A percentile compares a stretch with the other conserved stretches of the same genome.
phyloP scores from a whole-genome alignment of 2,113 vertebrate species.

The Oncorhynchus gorbuscha region DNA sequence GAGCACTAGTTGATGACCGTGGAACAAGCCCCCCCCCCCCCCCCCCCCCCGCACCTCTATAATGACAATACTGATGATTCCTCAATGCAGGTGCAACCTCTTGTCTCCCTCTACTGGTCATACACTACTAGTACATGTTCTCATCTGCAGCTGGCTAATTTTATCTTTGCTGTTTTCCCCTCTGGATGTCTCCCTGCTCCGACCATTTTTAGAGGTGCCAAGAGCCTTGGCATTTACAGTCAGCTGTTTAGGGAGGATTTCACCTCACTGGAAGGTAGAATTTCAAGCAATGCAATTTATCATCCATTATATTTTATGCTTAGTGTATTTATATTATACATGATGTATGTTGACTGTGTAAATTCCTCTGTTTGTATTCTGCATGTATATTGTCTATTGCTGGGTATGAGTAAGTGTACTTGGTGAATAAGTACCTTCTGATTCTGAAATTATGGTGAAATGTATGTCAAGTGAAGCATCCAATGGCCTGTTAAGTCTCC shows the following conservation, averaged over 20 bases:
- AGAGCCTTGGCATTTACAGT: neutral
- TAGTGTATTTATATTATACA: too few species aligned
- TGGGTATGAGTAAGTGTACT: too few species aligned
- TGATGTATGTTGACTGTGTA: too few species aligned
- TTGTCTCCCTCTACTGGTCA: constrained; percentile 42
- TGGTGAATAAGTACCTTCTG: too few species aligned
- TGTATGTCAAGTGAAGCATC: neutral
- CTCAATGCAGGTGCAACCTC: neutral
- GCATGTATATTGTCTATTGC: too few species aligned
- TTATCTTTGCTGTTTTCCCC: neutral
- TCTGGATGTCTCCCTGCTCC: neutral
- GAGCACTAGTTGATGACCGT: too few species aligned
- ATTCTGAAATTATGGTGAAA: neutral
- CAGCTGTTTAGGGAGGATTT: neutral
- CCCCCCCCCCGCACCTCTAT: too few species aligned
- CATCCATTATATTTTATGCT: too few species aligned
- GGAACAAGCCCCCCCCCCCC: too few species aligned
- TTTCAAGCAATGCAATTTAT: neutral
- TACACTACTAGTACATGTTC: neutral
- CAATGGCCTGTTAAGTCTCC: neutral
- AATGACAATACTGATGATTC: neutral
- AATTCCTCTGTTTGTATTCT: too few species aligned
- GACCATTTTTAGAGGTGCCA: neutral
- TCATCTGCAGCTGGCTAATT: neutral
- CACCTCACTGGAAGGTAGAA: neutral